Evolutionary conservation across 2,888 invertebrate species (phyloP).

Genomic region (Ophion slaviceki): DNA sequence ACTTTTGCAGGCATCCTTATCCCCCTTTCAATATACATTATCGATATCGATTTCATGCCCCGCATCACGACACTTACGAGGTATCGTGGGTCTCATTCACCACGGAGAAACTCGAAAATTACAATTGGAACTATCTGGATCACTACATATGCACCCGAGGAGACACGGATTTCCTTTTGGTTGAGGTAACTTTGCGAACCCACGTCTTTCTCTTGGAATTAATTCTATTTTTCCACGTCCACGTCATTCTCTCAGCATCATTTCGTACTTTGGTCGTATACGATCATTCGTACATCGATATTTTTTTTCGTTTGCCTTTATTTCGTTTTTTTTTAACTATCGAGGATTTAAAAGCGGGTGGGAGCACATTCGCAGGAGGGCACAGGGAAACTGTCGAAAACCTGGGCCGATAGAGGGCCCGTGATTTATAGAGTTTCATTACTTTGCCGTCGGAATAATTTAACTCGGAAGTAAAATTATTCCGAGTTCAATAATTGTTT

Average conservation of each 20-base stretch:
- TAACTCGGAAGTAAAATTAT: too few species aligned
- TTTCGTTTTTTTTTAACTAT: slow-evolving; percentile 18
- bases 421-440: too few species aligned
- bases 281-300: too few species aligned
- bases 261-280: background rate
- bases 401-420: too few species aligned
- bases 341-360: too few species aligned
- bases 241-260: background rate
- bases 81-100: slow-evolving; percentile 97
- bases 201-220: slow-evolving; percentile 38
- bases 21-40: slow-evolving; percentile 96
- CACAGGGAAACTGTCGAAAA: too few species aligned
- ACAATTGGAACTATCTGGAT: slow-evolving; percentile 99
- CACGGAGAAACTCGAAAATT: slow-evolving; percentile 97
- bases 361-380: too few species aligned
- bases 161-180: slow-evolving; percentile 94
- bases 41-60: slow-evolving; percentile 95
- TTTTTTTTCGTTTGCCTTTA: background rate
- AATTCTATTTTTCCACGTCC: too few species aligned
- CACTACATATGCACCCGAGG: slow-evolving; percentile 98
- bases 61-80: slow-evolving; percentile 96
- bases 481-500: too few species aligned
- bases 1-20: slow-evolving; percentile 92
- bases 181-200: slow-evolving; percentile 87
- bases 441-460: too few species aligned